Base-by-base conservation (phyloP, 2,888 invertebrate genomes). In the Leucophora obtusa region DNA sequence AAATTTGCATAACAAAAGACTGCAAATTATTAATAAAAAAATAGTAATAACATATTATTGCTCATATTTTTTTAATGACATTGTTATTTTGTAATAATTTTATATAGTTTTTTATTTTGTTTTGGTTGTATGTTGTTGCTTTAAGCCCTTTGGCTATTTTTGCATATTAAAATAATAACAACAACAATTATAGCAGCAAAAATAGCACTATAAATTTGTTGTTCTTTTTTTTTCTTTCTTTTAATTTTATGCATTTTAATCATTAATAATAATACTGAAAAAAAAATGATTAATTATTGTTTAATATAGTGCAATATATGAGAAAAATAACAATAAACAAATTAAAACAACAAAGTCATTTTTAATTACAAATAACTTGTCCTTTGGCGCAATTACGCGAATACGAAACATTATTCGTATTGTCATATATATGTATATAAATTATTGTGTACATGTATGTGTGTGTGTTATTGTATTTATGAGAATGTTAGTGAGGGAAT, bases 321-420 rank as follows among this genome's bases (percentile, higher is more conserved):
- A 59, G 69, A 81, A 73, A 69, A 76, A 69, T 33, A 60, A 72
- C 73, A 81, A 77, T 81, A 77, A 81, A 81, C 59, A 81, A 77
- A 77, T 81, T 81, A 65, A 76, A 76, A 76, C 63, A 81, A 81
- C 80, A 81, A 81, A 81, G 80, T 77, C 76, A 76, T 50, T 81
- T 80, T 77, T 77, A 81, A 81, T 81, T 81, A 81, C 76, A 69
- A 77, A 56, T 65, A 73, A 76, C 24, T 54, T 81, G 76, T 81
- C 80, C 80, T 70, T 43, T 77, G 80, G 76, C 43, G 6, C 80
- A 73, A 76, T 60, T 38, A 77, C 21, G 28, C n/a, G 28, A 9
- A 43, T 65, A 65, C 43, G 47, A n/a, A 47, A 0, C 15, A 47
- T n/a, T 28, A 28, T 28, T 47, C 14, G 7, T n/a, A 60, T 8